Conservation (phyloP, 1,140 invertebrate species). For the Apocrypta bakeri region DNA sequence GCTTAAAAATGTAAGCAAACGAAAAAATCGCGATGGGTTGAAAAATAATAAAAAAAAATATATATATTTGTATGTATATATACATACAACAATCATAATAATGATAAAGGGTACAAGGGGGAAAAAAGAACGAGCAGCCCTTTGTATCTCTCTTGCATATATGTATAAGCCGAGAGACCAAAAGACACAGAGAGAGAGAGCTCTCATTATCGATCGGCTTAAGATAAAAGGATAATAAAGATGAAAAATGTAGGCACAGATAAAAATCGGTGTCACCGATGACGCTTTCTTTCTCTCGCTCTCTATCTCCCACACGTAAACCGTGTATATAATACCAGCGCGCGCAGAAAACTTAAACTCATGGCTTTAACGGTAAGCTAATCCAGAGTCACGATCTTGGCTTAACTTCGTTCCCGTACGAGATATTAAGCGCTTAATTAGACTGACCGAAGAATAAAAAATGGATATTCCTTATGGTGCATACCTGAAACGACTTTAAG, state of each 20-base stretch:
- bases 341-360: neutral
- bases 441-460: too few species aligned
- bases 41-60: neutral
- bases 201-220: neutral
- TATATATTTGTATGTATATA: too few species aligned
- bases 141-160: neutral
- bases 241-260: neutral
- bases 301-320: neutral
- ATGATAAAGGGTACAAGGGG: neutral
- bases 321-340: neutral
- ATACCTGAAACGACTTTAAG: too few species aligned
- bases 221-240: neutral
- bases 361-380: neutral
- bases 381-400: too few species aligned
- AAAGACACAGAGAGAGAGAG: slow-evolving; percentile 12
- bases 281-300: too few species aligned
- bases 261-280: neutral
- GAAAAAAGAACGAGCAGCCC: neutral
- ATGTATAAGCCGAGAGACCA: neutral
- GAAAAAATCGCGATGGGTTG: neutral
- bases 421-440: too few species aligned
- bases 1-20: too few species aligned
- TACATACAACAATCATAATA: too few species aligned
- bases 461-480: too few species aligned
- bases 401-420: too few species aligned